Evolutionary conservation across 2,113 vertebrate species (phyloP), one percentile per base, ranked within the genome.

Genomic region (Leiothrix lutea): DNA sequence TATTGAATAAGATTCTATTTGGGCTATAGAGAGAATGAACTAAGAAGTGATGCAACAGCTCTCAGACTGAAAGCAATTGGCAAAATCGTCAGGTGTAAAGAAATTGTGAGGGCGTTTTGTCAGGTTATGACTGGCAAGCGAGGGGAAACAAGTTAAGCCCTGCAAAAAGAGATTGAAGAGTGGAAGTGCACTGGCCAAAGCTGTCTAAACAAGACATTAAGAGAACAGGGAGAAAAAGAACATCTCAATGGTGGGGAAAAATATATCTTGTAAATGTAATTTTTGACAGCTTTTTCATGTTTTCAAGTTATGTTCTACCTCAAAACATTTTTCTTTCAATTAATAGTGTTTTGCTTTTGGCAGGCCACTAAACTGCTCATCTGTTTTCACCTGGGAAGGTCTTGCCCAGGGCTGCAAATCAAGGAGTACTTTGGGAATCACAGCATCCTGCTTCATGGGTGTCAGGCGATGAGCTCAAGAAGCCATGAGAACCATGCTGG

Each of bases 401-500:
- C 60, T 42, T 50, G 24, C 1, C 16, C 40, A 16, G 21, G 15
- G 25, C 28, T 87, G 38, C 42, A 85, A 21, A 42, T 36, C 17
- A 62, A 10, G 16, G 25, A 57, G 28, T 56, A 25, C 14, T 91
- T 58, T 8, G 1, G 44, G 8, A 53, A 48, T 9, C 13, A 51
- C 23, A 67, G 28, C 6, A 24, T 51, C 4, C 17, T 1, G 1
- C 13, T 66, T 29, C 14, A 16, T 7, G 6, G 7, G 6, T 57
- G 6, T 19, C 51, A 51, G 22, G 2, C 1, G 1, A 4, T 17
- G 4, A 61, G 31, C 36, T 71, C 33, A 26, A 53, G 51, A 6
- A 73, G 19, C 28, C 14, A 6, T 23, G 4, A 91, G 56, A 73
- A 78, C 23, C n/a, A 61, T n/a, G 45, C 3, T 1, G 19, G 9